Percentiles rank a stretch among this genome's conserved stretches.
phyloP scores from a whole-genome alignment of 1,140 invertebrate genomes.

The Cotesia typhae region DNA sequence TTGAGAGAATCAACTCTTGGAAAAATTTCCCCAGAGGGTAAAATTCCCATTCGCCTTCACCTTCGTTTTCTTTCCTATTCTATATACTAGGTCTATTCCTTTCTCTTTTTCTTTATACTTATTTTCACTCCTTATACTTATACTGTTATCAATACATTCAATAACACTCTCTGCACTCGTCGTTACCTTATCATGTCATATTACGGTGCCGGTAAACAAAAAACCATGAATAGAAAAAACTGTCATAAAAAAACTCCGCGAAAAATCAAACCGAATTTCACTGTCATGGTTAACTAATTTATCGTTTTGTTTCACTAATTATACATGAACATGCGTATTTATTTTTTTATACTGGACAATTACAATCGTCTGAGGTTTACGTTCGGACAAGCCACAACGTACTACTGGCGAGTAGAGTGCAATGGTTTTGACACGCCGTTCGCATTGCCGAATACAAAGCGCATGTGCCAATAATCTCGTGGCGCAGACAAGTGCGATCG shows the following conservation, averaged over 20 bases:
- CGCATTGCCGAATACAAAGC: slow-evolving; percentile 50
- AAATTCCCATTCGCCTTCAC: background rate
- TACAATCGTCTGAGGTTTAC: slow-evolving; percentile 27
- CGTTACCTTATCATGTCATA: no score
- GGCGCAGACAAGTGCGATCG: slow-evolving; percentile 37
- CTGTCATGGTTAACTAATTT: no score
- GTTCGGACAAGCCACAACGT: slow-evolving; percentile 50
- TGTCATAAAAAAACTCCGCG: background rate
- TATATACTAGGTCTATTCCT: no score
- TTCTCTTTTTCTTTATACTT: no score
- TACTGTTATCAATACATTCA: no score
- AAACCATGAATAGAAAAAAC: no score
- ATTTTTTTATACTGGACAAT: background rate
- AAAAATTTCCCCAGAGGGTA: slow-evolving; percentile 30
- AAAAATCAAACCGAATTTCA: background rate
- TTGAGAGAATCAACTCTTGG: slow-evolving; percentile 20
- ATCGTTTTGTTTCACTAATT: no score
- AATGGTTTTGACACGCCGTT: slow-evolving; percentile 62
- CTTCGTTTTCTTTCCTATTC: background rate
- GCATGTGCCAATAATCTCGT: slow-evolving; percentile 62
- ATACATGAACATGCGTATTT: background rate
- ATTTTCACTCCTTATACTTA: background rate
- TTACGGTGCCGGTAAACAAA: no score
- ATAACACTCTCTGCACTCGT: no score
- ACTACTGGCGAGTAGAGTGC: slow-evolving; percentile 52